Conservation (phyloP, 2,888 invertebrate genomes). For the Heliconius hortense region DNA sequence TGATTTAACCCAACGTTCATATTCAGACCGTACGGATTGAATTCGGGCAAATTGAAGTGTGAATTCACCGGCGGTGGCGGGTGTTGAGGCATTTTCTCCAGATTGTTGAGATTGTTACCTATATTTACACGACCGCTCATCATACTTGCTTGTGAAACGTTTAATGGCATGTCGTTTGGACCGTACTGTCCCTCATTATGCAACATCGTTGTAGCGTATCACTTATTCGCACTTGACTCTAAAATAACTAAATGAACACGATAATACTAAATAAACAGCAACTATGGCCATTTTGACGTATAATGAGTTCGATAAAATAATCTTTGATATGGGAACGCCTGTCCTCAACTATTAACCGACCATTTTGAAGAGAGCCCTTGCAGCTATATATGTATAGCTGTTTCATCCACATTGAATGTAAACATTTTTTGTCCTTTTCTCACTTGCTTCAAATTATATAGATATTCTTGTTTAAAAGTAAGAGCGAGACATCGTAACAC, state of each 20-base stretch:
- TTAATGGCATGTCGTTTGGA: constrained; percentile 63
- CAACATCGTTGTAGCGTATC: constrained; percentile 56
- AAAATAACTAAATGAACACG: constrained; percentile 40
- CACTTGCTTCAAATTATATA: background rate
- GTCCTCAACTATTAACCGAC: constrained; percentile 30
- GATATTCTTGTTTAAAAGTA: constrained; percentile 11
- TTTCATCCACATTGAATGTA: constrained; percentile 26
- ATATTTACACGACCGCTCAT: constrained; percentile 56
- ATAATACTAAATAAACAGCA: constrained; percentile 58
- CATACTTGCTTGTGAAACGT: constrained; percentile 60
- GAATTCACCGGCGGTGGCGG: constrained; percentile 49
- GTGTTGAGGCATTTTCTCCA: constrained; percentile 59
- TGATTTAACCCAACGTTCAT: constrained; percentile 54
- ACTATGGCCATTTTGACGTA: constrained; percentile 67
- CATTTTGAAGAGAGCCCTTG: background rate
- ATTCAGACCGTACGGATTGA: constrained; percentile 54
- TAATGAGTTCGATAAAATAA: constrained; percentile 32
- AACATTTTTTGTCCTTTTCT: constrained; percentile 25
- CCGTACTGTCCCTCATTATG: constrained; percentile 70
- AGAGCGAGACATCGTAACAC: background rate
- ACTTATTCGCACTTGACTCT: constrained; percentile 39
- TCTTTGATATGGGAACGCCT: constrained; percentile 40
- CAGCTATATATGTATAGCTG: constrained; percentile 18
- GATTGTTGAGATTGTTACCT: constrained; percentile 60
- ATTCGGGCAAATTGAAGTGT: constrained; percentile 59